Evolutionary conservation across 2,113 vertebrate species (phyloP).

Genomic region (Kryptolebias marmoratus): DNA sequence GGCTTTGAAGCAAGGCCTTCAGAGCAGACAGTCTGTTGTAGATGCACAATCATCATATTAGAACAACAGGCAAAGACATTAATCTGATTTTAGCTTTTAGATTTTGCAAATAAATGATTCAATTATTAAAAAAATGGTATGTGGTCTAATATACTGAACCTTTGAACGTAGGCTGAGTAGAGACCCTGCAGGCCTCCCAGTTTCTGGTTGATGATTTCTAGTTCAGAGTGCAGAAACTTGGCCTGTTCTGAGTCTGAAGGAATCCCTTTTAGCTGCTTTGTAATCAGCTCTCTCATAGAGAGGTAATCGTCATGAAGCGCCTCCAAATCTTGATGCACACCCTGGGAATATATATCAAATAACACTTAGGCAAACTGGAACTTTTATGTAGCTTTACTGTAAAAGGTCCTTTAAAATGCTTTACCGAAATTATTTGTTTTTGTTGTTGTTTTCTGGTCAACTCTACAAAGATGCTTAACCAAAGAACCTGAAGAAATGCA

Average conservation of each 20-base stretch:
- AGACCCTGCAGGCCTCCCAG: conserved; percentile 88
- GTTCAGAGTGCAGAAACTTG: conserved; percentile 82
- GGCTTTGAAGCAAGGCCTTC: conserved; percentile 83
- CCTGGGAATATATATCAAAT: conserved; percentile 48
- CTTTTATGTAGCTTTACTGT: too few relatives aligned
- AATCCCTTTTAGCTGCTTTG: conserved; percentile 71
- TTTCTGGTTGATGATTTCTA: conserved; percentile 88
- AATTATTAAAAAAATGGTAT: too few relatives aligned
- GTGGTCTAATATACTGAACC: conserved; percentile 72
- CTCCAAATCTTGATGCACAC: conserved; percentile 72
- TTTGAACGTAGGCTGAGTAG: conserved; percentile 87
- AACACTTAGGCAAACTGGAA: too few relatives aligned
- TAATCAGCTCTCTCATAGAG: conserved; percentile 74
- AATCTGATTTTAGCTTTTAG: neutral
- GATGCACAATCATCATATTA: conserved; percentile 15
- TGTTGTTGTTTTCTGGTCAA: neutral
- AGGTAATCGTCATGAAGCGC: conserved; percentile 76
- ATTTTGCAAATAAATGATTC: too few relatives aligned
- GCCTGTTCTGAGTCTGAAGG: conserved; percentile 73
- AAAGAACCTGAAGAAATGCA: neutral
- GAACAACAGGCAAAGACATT: neutral
- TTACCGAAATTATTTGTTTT: neutral
- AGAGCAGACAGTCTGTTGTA: conserved; percentile 84
- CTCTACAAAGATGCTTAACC: neutral
- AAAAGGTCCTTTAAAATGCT: too few relatives aligned